These are phyloP conservation scores for Aphis gossypii DNA, from an alignment of 1,140 invertebrate species.

Conservation along the genomic window DNA sequence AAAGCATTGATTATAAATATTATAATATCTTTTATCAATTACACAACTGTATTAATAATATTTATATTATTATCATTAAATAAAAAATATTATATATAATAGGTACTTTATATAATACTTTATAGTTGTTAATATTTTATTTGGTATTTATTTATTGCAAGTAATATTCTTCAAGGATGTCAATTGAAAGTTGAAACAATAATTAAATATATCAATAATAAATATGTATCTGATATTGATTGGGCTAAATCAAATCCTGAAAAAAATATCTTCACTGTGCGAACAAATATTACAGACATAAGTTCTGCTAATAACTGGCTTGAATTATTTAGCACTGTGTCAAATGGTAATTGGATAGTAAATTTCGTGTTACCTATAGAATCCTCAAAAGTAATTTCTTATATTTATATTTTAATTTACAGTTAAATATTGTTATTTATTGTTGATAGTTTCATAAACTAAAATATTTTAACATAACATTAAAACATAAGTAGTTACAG, in stretches of 20 bases:
- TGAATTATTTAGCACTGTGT: slow-evolving; percentile 9
- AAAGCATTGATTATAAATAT: too few relatives aligned
- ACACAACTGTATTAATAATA: too few relatives aligned
- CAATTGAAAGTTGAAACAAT: too few relatives aligned
- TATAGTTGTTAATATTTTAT: too few relatives aligned
- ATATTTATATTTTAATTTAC: slow-evolving; percentile 6
- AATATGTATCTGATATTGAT: neutral
- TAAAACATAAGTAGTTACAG: slow-evolving; percentile 19
- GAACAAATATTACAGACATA: slow-evolving; percentile 14
- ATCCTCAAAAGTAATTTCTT: slow-evolving; percentile 10
- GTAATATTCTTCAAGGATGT: too few relatives aligned
- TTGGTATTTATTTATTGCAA: too few relatives aligned
- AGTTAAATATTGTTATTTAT: neutral
- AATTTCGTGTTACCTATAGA: slow-evolving; percentile 4
- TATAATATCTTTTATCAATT: too few relatives aligned
- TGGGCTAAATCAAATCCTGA: too few relatives aligned
- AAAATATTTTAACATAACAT: neutral
- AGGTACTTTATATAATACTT: too few relatives aligned
- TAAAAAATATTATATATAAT: too few relatives aligned
- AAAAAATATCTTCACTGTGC: neutral
- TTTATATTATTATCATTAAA: too few relatives aligned
- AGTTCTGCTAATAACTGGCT: neutral
- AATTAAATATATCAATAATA: neutral
- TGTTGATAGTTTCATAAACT: neutral
- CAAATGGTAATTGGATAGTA: slow-evolving; percentile 16